phyloP scores from a whole-genome alignment of 1,140 invertebrate species.

The Drosophila simulans region DNA sequence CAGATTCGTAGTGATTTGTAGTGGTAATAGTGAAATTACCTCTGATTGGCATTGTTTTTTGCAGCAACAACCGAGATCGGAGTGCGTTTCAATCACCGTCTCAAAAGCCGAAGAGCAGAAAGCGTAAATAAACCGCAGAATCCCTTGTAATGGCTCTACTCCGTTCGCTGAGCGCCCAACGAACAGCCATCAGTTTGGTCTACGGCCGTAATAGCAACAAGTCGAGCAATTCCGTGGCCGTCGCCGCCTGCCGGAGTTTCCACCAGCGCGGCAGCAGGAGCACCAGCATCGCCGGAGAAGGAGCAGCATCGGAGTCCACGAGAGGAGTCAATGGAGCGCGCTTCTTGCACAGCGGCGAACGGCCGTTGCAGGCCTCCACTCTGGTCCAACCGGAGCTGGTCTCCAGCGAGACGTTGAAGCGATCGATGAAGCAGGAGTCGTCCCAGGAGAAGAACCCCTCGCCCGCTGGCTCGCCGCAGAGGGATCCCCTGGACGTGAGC shows the following conservation, averaged over 20 bases:
- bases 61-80: not conserved
- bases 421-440: not conserved
- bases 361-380: conserved; percentile 21
- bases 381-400: conserved; percentile 19
- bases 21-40: not conserved
- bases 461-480: conserved; percentile 81
- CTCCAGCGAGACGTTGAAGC: not conserved
- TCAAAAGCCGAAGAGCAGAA: conserved; percentile 18
- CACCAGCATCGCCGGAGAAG: not conserved
- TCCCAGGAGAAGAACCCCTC: conserved; percentile 9
- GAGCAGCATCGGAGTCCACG: not conserved
- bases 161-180: conserved; percentile 78
- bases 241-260: conserved; percentile 23
- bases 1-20: not conserved
- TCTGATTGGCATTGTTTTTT: not conserved
- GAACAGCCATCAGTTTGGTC: conserved; percentile 74
- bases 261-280: conserved; percentile 25
- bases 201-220: conserved; percentile 56
- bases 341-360: conserved; percentile 23
- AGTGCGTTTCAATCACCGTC: not conserved
- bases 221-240: conserved; percentile 30
- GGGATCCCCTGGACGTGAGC: conserved; percentile 93
- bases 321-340: conserved; percentile 9
- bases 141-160: conserved; percentile 83
- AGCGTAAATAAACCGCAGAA: conserved; percentile 4